Evolutionary conservation across 2,797 vertebrate genomes (phyloP), one percentile per base, ranked within the genome.

Genomic region (Muscicapa striata): DNA sequence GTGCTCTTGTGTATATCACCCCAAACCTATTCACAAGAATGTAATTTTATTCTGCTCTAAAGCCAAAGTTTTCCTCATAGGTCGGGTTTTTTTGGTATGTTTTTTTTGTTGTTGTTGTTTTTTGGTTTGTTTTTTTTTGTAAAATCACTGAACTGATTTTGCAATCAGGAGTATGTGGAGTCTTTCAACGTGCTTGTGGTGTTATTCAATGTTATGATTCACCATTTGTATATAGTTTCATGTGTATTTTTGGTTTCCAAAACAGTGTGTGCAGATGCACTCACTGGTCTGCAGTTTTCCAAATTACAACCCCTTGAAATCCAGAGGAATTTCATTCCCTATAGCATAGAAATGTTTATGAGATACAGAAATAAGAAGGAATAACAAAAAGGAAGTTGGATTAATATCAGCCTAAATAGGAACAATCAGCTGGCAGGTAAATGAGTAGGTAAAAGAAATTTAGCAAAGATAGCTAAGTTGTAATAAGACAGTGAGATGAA

Each of bases 121-220:
- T 21, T 46, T 46, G 19, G 20, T 45, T 45, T 45, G 8, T 17
- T 9, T 16, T 57, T 84, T 55, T 83, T 48, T 36, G 11, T 57
- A 19, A 86, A 59, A 87, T 86, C 51, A 73, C 54, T 75, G 36
- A 62, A 69, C 26, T 82, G 26, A 32, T 81, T 95, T 92, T 48
- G 52, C 57, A 73, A 75, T 84, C 82, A 75, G 22, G 83, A 85
- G 20, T 64, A 93, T 34, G 6, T 20, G 19, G 38, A 78, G 15
- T 57, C 76, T 90, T 94, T 73, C 34, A 80, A 52, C 12, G 5
- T 55, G 46, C 10, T 75, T 15, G 13, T 19, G 46, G 18, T 59
- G 32, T 88, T 95, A 68, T 87, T 83, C 51, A 62, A 19, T 80
- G 40, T 79, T 82, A 73, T 79, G 69, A 91, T 91, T 92, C 84